These are phyloP conservation scores for Hydrochoerus hydrochaeris DNA, from an alignment of 2,113 vertebrate species.

Conservation along the genomic window DNA sequence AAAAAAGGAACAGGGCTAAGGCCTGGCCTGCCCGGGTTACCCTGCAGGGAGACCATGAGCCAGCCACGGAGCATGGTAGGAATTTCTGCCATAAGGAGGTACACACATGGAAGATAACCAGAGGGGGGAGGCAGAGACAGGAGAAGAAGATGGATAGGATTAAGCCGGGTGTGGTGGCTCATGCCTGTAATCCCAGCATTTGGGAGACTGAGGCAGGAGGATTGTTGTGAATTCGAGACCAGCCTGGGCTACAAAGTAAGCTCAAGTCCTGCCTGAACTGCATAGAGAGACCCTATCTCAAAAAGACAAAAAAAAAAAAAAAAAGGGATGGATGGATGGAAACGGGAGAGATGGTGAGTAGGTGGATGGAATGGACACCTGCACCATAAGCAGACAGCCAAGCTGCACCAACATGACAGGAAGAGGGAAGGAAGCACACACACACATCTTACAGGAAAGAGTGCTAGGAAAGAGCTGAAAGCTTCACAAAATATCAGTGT, in stretches of 20 bases:
- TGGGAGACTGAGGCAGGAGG: too few relatives aligned
- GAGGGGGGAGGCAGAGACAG: too few relatives aligned
- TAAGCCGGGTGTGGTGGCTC: too few relatives aligned
- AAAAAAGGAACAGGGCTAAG: neutral
- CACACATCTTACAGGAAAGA: neutral
- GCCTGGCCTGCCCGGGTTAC: neutral
- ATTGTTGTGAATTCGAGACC: too few relatives aligned
- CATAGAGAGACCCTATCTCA: too few relatives aligned
- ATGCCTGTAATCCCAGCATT: too few relatives aligned
- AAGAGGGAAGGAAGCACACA: neutral
- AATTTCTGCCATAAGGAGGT: neutral
- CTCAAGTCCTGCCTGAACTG: too few relatives aligned
- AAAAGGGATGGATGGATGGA: neutral
- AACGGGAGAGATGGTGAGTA: neutral
- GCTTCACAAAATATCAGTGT: neutral
- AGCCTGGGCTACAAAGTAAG: too few relatives aligned
- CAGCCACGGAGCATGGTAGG: accelerated
- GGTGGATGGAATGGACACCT: neutral
- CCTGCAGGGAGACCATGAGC: neutral
- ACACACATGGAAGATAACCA: too few relatives aligned
- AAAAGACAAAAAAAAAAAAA: too few relatives aligned
- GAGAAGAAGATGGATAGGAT: neutral
- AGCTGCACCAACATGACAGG: neutral
- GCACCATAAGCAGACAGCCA: neutral
- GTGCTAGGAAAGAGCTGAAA: neutral